Percentiles rank a stretch among this genome's conserved stretches.
phyloP scores from a whole-genome alignment of 2,888 invertebrate species.

The Amaurobius ferox region DNA sequence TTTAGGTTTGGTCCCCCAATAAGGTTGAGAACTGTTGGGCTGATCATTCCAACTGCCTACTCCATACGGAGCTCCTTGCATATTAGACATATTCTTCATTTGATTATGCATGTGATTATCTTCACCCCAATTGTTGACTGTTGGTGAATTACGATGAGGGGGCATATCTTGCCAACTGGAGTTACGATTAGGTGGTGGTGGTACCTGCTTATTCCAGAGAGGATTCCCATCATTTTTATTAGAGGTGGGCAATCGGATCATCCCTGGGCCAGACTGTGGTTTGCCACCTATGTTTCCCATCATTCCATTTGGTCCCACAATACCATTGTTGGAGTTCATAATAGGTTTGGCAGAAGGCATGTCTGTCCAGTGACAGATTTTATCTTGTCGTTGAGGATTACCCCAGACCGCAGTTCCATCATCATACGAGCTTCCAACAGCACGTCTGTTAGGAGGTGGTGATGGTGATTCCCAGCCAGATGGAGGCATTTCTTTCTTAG shows the following conservation, averaged over 20 bases:
- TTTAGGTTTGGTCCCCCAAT: slow-evolving; percentile 79
- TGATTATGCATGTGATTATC: slow-evolving; percentile 41
- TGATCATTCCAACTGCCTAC: slow-evolving; percentile 75
- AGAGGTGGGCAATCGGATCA: slow-evolving; percentile 73
- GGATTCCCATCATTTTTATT: slow-evolving; percentile 39
- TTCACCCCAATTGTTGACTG: slow-evolving; percentile 62
- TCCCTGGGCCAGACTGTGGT: slow-evolving; percentile 72
- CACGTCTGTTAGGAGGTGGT: slow-evolving; percentile 64
- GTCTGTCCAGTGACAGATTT: slow-evolving; percentile 83
- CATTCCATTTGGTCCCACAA: slow-evolving; percentile 36
- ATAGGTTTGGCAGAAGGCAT: slow-evolving; percentile 66
- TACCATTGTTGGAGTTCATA: slow-evolving; percentile 25
- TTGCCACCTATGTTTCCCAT: slow-evolving; percentile 75
- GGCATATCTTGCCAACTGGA: slow-evolving; percentile 70
- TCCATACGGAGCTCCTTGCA: slow-evolving; percentile 46
- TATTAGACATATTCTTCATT: slow-evolving; percentile 55
- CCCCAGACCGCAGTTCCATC: slow-evolving; percentile 96
- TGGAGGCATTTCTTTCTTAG: slow-evolving; percentile 59
- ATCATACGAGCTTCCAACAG: slow-evolving; percentile 79
- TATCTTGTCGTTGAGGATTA: slow-evolving; percentile 77
- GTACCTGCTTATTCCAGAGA: slow-evolving; percentile 52
- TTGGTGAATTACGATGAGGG: slow-evolving; percentile 64
- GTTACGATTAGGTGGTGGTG: slow-evolving; percentile 36
- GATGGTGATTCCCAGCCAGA: slow-evolving; percentile 73
- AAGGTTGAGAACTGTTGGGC: slow-evolving; percentile 76